phyloP scores from a whole-genome alignment of 2,797 vertebrate genomes.

The Ficedula albicollis region DNA sequence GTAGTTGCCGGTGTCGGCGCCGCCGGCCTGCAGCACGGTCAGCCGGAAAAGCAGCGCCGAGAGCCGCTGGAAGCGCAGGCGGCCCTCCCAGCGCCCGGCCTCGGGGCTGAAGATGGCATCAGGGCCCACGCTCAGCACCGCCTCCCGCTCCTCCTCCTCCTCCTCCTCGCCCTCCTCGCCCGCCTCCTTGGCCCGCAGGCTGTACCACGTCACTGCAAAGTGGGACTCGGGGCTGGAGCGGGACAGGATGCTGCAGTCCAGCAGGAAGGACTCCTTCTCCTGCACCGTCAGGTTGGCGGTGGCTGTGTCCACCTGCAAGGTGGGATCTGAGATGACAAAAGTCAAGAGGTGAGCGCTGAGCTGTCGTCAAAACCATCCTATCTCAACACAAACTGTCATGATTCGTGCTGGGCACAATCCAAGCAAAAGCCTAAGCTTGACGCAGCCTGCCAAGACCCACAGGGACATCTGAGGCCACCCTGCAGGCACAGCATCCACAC shows the following conservation, averaged over 20 bases:
- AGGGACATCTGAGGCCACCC: background rate
- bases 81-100: constrained; percentile 77
- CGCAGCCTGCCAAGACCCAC: background rate
- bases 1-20: constrained; percentile 87
- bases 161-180: background rate
- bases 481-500: background rate
- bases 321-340: constrained; percentile 78
- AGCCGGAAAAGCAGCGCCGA: constrained; percentile 87
- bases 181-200: constrained; percentile 70
- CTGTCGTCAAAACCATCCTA: background rate
- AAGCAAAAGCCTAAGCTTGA: background rate
- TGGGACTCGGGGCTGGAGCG: constrained; percentile 90
- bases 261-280: constrained; percentile 84
- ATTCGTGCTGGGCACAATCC: rapidly evolving
- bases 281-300: constrained; percentile 87
- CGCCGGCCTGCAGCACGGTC: constrained; percentile 84
- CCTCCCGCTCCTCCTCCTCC: constrained; percentile 54
- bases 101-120: constrained; percentile 86
- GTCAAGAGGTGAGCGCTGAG: background rate
- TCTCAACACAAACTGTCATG: rapidly evolving
- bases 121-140: constrained; percentile 87
- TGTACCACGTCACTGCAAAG: constrained; percentile 94
- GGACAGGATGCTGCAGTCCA: constrained; percentile 90
- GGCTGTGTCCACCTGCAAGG: constrained; percentile 88
- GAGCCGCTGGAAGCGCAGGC: constrained; percentile 90